Percentiles rank a stretch among this genome's conserved stretches.
Conservation (phyloP, 92 coral and sea anemone genomes). For the Blastomussa wellsi region DNA sequence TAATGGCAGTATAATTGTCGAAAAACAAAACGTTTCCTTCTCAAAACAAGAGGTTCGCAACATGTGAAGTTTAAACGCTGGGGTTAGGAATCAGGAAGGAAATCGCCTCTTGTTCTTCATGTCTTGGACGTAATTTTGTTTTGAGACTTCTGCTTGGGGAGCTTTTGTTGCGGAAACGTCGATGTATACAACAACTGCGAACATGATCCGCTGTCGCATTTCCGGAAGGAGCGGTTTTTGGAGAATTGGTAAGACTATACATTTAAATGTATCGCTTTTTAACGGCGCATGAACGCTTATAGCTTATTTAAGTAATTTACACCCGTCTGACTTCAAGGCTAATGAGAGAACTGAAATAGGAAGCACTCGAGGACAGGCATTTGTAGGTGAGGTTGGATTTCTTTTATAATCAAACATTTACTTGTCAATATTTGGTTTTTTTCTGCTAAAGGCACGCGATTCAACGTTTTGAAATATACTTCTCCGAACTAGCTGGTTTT, state of each 20-base stretch:
- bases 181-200: conserved; percentile 6
- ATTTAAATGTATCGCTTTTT: conserved; percentile 22
- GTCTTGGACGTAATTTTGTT: conserved; percentile 7
- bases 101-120: neutral
- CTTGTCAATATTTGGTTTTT: neutral
- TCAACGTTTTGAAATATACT: neutral
- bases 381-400: neutral
- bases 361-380: neutral
- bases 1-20: conserved; percentile 37
- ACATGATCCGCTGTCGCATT: conserved; percentile 13
- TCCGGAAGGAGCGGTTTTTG: conserved; percentile 36
- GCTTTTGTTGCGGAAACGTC: neutral
- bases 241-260: conserved; percentile 31
- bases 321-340: neutral
- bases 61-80: neutral
- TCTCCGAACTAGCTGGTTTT: neutral
- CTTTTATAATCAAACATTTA: neutral
- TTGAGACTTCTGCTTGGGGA: neutral
- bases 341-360: neutral
- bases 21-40: conserved; percentile 27
- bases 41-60: conserved; percentile 11
- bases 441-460: neutral
- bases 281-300: neutral
- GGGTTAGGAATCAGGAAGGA: conserved; percentile 23
- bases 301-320: neutral